A percentile compares a stretch with the other conserved stretches of the same genome.
phyloP scores from a whole-genome alignment of 2,113 vertebrate genomes.

The Dascyllus trimaculatus region DNA sequence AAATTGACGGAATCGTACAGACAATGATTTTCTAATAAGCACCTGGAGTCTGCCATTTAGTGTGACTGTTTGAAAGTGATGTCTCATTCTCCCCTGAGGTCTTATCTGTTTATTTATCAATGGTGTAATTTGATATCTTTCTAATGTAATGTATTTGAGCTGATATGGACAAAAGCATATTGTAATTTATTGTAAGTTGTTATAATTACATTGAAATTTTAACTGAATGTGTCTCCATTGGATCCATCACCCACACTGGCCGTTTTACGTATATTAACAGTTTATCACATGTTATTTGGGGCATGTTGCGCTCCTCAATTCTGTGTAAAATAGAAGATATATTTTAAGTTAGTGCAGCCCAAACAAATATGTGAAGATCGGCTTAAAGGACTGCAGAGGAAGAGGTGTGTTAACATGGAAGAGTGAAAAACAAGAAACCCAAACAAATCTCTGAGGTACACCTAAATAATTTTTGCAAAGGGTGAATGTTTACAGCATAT shows the following conservation, averaged over 20 bases:
- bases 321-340: too few species aligned
- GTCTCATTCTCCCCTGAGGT: slow-evolving; percentile 42
- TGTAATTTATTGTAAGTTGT: slow-evolving; percentile 69
- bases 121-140: slow-evolving; percentile 66
- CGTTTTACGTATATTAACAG: not conserved
- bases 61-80: slow-evolving; percentile 58
- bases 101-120: slow-evolving; percentile 60
- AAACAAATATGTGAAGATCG: too few species aligned
- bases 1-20: slow-evolving; percentile 5
- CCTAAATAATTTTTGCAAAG: too few species aligned
- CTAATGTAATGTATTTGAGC: slow-evolving; percentile 65
- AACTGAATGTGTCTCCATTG: slow-evolving; percentile 26
- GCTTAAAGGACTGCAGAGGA: too few species aligned
- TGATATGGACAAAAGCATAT: slow-evolving; percentile 51
- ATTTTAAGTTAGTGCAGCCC: too few species aligned
- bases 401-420: too few species aligned
- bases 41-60: slow-evolving; percentile 58
- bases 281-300: not conserved
- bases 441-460: too few species aligned
- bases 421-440: too few species aligned
- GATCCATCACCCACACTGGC: slow-evolving; percentile 3
- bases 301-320: not conserved
- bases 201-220: slow-evolving; percentile 62
- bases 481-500: too few species aligned
- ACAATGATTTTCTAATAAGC: slow-evolving; percentile 28